Base-by-base conservation (phyloP, 2,888 invertebrate genomes). In the Gisinianus flammeolus region DNA sequence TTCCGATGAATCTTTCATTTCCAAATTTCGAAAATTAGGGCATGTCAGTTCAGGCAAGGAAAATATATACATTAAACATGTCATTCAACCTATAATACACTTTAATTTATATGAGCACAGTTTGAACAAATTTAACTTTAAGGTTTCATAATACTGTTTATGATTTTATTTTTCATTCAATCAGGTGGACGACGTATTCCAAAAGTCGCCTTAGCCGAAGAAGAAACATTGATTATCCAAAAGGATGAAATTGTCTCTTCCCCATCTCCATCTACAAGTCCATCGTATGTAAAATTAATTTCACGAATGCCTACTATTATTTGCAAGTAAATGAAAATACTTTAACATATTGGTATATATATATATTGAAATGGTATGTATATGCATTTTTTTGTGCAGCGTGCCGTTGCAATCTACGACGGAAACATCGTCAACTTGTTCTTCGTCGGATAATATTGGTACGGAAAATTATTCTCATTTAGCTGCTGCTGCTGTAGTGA, bases 381-480 rank as follows among this genome's bases (percentile, higher is more conserved):
- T n/a, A 58, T 24, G 2, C 22, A 62, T 26, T 62, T 24, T 24
- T 1, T 24, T 26, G 22, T 62, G 24, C 10, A 62, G 62, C 3
- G 62, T 19, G 8, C 26, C 22, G 16, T 24, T 62, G 28, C 62
- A 58, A 26, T 62, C 62, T 12, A 62, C 62, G 12, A 3, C 26
- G 22, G 68, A 68, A 22, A 44, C 35, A 33, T n/a, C 68, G 5
- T 44, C 68, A 35, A 24, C 68, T 19, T 10, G 54, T 26, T 58
- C 30, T 19, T 8, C 58, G 19, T 28, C 72, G 28, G 58, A 35
- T n/a, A n/a, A n/a, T n/a, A 62, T 72, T 28, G 58, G 58, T 12
- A 35, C 31, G 10, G 72, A 72, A 5, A 58, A 72, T 31, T 72
- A 58, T 30, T 56, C 72, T 19, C 31, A 31, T 31, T 28, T 30